phyloP scores from a whole-genome alignment of 2,113 vertebrate species.

The Aphelocoma coerulescens region DNA sequence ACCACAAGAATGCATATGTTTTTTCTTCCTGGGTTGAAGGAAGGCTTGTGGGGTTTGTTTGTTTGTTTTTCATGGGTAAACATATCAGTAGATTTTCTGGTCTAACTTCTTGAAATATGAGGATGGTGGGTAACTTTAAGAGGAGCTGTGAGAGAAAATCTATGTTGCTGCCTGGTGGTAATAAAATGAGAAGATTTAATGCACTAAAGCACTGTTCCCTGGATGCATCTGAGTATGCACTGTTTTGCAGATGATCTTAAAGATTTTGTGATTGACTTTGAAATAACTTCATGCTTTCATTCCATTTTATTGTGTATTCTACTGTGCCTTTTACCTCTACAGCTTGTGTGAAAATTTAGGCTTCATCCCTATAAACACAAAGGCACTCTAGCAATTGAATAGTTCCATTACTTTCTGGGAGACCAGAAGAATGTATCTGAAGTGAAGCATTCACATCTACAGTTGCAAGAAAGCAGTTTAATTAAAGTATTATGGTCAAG shows the following conservation, averaged over 20 bases:
- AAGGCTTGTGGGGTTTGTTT: background rate
- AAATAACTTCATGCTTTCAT: background rate
- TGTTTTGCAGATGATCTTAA: background rate
- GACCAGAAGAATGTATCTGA: background rate
- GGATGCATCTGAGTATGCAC: background rate
- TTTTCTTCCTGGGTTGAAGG: background rate
- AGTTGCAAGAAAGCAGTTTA: background rate
- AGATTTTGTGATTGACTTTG: background rate
- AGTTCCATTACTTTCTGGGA: background rate
- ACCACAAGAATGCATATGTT: background rate
- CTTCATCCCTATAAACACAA: background rate
- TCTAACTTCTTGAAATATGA: background rate
- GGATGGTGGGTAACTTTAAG: background rate
- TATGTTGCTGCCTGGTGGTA: background rate
- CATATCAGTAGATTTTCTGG: background rate
- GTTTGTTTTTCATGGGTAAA: background rate
- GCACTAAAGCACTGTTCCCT: background rate
- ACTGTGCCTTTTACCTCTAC: background rate
- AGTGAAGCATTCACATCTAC: background rate
- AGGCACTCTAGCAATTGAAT: background rate
- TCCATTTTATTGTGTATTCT: background rate
- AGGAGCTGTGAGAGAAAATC: background rate
- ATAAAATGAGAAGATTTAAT: background rate
- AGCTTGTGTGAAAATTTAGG: background rate
- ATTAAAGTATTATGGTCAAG: background rate